Evolutionary conservation across 2,113 vertebrate species (phyloP), one percentile per base, ranked within the genome.

Genomic region (Aplodontia rufa): DNA sequence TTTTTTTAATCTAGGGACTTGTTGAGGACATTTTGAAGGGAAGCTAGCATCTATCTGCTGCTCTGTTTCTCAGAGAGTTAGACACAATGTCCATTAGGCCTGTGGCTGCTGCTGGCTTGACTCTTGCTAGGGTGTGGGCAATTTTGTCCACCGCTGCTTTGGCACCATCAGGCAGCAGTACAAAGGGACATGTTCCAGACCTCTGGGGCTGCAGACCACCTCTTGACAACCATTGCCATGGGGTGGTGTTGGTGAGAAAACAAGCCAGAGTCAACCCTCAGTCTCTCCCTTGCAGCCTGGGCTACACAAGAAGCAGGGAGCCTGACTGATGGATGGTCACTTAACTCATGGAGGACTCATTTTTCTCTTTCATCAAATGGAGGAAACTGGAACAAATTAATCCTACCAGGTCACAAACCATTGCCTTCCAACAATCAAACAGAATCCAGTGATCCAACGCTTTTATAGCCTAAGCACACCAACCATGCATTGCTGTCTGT

Each of bases 301-400:
- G 30, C 20, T n/a, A 53, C 83, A 17, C 14, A 11, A 12, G 19
- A 37, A 45, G 13, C 6, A 1, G 45, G 26, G 30, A 24, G 4
- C 7, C 35, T 28, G 1, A n/a, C 6, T 11, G 3, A 0, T 2
- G 6, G 35, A 19, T 30, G 7, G 19, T 24, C 32, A 6, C 19
- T 55, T 42, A 24, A 45, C n/a, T 35, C 47, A 37, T 6, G n/a
- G 3, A n/a, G 30, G 37, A 19, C 28, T 40, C 26, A 42, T 8
- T 66, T 20, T n/a, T n/a, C 37, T 90, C 26, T 84, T 55, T 53
- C 51, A 35, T 32, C 35, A 76, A 42, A 75, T 13, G 32, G 10
- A 30, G 32, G 64, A 80, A 66, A 51, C 11, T 26, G 5, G 32
- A 66, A 45, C 42, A 88, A 60, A 69, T 60, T 30, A 26, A 40